Evolutionary conservation across 2,888 invertebrate genomes (phyloP).

Genomic region (Drosophila algonquin): DNA sequence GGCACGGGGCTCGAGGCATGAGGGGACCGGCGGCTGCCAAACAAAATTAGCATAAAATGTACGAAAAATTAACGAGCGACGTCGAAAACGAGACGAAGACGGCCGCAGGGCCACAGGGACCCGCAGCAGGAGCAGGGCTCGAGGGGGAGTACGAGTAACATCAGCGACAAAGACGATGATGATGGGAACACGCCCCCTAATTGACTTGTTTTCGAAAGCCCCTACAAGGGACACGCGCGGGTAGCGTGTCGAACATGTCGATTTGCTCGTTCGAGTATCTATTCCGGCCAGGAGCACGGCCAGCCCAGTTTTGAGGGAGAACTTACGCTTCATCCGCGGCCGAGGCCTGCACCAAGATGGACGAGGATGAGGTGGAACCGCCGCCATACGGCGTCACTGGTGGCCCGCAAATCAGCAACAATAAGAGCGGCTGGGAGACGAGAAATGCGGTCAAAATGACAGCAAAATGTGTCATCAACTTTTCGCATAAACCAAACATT

Average conservation of each 20-base stretch:
- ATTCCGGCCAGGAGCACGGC: not conserved
- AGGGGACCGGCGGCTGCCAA: constrained; percentile 51
- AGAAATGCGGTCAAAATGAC: constrained; percentile 83
- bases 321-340: constrained; percentile 84
- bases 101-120: constrained; percentile 5
- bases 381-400: constrained; percentile 61
- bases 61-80: constrained; percentile 72
- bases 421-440: constrained; percentile 79
- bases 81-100: constrained; percentile 42
- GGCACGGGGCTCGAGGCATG: constrained; percentile 6
- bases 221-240: not conserved
- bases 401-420: constrained; percentile 77
- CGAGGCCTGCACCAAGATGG: constrained; percentile 76
- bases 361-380: constrained; percentile 28
- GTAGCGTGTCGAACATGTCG: not conserved
- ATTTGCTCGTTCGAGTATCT: not conserved
- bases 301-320: constrained; percentile 4
- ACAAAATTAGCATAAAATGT: constrained; percentile 74
- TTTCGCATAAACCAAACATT: constrained; percentile 82
- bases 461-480: constrained; percentile 84
- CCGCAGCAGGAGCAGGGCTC: not conserved
- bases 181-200: constrained; percentile 64
- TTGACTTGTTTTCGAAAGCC: constrained; percentile 46
- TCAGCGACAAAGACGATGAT: constrained; percentile 22
- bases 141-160: not conserved